These are phyloP conservation scores for Helobdella robusta DNA, from an alignment of 2,888 invertebrate genomes.

Conservation along the genomic window DNA sequence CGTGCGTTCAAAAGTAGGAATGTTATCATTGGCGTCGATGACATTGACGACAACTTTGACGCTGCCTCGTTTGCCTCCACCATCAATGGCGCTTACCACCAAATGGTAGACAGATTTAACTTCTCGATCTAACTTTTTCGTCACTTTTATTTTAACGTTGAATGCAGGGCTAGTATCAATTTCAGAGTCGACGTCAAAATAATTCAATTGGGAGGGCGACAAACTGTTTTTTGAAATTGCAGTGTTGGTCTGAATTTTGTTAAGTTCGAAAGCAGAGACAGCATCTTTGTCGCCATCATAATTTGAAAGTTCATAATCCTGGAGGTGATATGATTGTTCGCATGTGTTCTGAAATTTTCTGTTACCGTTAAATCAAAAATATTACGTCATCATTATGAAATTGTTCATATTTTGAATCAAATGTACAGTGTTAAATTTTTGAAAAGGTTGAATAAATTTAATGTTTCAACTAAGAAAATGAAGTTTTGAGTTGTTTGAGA, in stretches of 20 bases:
- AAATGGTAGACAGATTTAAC: conserved; percentile 54
- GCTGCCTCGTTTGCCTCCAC: conserved; percentile 57
- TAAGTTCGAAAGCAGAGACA: conserved; percentile 7
- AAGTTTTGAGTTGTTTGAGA: no score
- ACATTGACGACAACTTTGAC: conserved; percentile 29
- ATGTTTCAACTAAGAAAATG: no score
- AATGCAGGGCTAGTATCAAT: conserved; percentile 9
- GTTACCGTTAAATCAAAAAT: no score
- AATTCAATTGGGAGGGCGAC: no score
- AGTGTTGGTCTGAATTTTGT: conserved; percentile 24
- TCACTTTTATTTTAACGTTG: conserved; percentile 25
- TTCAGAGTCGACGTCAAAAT: no score
- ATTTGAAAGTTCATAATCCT: conserved; percentile 5
- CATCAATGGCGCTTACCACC: conserved; percentile 77
- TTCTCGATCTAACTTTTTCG: conserved; percentile 30
- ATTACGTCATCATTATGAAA: no score
- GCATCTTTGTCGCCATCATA: neutral
- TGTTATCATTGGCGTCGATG: conserved; percentile 33
- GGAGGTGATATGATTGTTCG: no score
- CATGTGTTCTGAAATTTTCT: no score
- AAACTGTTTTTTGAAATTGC: no score
- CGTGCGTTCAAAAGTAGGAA: conserved; percentile 28
- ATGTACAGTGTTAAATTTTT: no score
- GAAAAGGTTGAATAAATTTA: no score
- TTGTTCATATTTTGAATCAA: no score